Base-by-base conservation (phyloP, 2,888 invertebrate species). In the Cinara cedri region DNA sequence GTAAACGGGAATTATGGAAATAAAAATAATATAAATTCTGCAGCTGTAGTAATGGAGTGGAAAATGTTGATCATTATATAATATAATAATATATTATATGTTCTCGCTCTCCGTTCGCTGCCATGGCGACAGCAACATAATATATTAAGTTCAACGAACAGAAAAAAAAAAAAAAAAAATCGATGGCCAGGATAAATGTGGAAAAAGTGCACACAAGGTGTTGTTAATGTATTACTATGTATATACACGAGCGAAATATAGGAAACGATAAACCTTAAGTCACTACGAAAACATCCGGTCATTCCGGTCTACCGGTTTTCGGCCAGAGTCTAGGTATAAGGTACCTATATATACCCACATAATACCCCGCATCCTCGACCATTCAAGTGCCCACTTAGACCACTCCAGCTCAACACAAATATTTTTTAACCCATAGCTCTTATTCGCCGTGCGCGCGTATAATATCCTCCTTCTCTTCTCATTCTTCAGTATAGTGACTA, bases 191-290 rank as follows among this genome's bases (percentile, higher is more conserved):
- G 24, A 46, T 46, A n/a, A 46, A 72, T 26, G 57, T 26, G 24
- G 1, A 57, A 72, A 60, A 72, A 46, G 34, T 16, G 26, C 72
- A 55, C 60, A 19, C 49, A 14, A 72, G 49, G 72, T 62, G 72
- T 51, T 34, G 60, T 49, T 49, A 72, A 72, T 62, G 49, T 62
- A 51, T n/a, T n/a, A n/a, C n/a, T n/a, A n/a, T n/a, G n/a, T 6
- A 6, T 34, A 6, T 34, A 34, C 34, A 6, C 55, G 44, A 49
- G n/a, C 55, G 66, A 66, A 68, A 76, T 26, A 46, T 26, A 46
- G 76, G 55, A 76, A 76, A 57, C 66, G 76, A 57, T 68, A 76
- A 57, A 68, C 55, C 68, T 66, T 57, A 46, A 68, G 76, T 76
- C 66, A 57, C 34, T 34, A 6, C 44, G 46, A 66, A 57, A 76